Evolutionary conservation across 2,797 vertebrate genomes (phyloP).

Genomic region (Cheirogaleus major): DNA sequence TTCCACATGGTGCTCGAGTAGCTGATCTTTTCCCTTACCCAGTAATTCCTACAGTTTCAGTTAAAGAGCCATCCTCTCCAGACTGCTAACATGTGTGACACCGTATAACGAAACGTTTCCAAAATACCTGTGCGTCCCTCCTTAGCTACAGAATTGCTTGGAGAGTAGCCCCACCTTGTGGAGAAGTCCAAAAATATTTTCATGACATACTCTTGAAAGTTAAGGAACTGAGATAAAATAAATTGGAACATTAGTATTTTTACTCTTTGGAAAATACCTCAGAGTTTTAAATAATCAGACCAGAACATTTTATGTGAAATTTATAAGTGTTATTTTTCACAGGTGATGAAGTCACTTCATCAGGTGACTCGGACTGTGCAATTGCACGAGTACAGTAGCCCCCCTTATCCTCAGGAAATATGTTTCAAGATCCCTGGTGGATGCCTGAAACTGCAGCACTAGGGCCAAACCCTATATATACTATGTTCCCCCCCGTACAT

Average conservation of each 20-base stretch:
- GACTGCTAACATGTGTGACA: background rate
- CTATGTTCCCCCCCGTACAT: background rate
- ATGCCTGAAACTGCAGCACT: background rate
- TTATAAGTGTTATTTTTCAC: background rate
- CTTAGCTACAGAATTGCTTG: background rate
- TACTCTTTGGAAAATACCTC: background rate
- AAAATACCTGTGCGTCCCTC: accelerated
- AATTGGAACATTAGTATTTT: background rate
- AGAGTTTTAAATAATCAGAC: background rate
- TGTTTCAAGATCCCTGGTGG: background rate
- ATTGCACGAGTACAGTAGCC: background rate
- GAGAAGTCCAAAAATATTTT: slow-evolving; percentile 22
- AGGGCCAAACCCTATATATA: background rate
- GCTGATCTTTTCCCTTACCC: background rate
- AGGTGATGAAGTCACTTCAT: background rate
- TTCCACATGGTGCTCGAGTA: background rate
- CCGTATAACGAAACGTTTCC: background rate
- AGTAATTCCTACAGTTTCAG: background rate
- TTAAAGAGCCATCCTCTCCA: background rate
- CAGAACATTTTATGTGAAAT: background rate
- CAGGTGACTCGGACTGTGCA: background rate
- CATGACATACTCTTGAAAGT: background rate
- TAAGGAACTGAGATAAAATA: background rate
- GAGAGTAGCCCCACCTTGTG: slow-evolving; percentile 67
- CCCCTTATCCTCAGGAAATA: background rate